Conservation (phyloP, 2,888 invertebrate genomes). For the Chorisops tibialis region DNA sequence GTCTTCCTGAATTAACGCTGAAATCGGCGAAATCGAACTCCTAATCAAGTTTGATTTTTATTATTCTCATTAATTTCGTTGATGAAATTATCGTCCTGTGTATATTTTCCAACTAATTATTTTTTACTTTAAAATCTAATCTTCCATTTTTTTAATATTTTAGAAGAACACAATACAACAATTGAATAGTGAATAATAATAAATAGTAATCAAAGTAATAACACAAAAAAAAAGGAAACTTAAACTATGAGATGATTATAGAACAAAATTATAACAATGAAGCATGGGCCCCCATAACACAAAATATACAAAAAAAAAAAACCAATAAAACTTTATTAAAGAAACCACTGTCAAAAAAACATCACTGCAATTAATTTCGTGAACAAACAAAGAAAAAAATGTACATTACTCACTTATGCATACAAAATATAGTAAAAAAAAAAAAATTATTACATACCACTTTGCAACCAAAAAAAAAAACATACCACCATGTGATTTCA, state of each 20-base stretch:
- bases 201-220: neutral
- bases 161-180: no score
- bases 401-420: neutral
- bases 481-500: conserved; percentile 32
- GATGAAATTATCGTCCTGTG: no score
- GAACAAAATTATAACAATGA: neutral
- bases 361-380: neutral
- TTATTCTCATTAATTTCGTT: no score
- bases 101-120: neutral
- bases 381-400: neutral
- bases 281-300: neutral
- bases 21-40: no score
- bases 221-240: no score
- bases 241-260: neutral
- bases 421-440: neutral
- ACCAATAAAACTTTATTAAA: neutral
- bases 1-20: no score
- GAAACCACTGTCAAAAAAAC: neutral
- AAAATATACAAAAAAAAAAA: neutral
- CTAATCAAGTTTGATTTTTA: no score
- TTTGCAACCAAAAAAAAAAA: neutral
- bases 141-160: neutral
- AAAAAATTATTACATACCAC: neutral
- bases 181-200: neutral
- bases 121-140: neutral